Percentiles rank a stretch among this genome's conserved stretches.
Conservation (phyloP, 2,888 invertebrate species). For the Drosophila pegasa region DNA sequence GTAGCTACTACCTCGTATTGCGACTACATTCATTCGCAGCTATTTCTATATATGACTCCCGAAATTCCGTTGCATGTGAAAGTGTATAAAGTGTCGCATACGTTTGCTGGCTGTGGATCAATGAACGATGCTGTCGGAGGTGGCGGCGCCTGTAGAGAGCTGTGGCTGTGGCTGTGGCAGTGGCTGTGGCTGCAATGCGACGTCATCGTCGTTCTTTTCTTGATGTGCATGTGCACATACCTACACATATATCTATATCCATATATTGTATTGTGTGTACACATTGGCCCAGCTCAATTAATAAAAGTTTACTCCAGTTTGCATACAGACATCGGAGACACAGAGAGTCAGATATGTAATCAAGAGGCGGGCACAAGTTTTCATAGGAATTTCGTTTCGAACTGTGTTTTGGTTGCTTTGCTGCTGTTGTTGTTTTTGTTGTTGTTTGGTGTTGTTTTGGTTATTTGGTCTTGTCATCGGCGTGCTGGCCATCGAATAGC, state of each 20-base stretch:
- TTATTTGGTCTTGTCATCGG: conserved; percentile 58
- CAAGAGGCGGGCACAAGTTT: conserved; percentile 52
- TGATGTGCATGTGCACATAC: conserved; percentile 3
- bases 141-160: conserved; percentile 26
- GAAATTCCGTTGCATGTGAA: background rate
- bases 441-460: conserved; percentile 36
- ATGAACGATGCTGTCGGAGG: conserved; percentile 23
- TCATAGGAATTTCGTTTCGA: conserved; percentile 54
- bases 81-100: conserved; percentile 16
- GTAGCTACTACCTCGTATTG: background rate
- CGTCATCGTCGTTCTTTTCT: conserved; percentile 42
- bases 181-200: conserved; percentile 29
- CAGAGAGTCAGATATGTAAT: conserved; percentile 30
- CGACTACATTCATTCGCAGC: background rate
- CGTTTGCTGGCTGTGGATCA: conserved; percentile 10
- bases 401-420: conserved; percentile 52
- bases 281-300: conserved; percentile 55
- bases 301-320: conserved; percentile 72
- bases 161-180: conserved; percentile 10
- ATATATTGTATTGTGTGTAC: conserved; percentile 10
- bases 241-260: background rate
- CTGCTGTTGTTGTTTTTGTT: no score
- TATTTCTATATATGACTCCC: background rate
- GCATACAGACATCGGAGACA: conserved; percentile 25
- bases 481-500: conserved; percentile 23